Base-by-base conservation (phyloP, 2,888 invertebrate species). In the Empis livida region DNA sequence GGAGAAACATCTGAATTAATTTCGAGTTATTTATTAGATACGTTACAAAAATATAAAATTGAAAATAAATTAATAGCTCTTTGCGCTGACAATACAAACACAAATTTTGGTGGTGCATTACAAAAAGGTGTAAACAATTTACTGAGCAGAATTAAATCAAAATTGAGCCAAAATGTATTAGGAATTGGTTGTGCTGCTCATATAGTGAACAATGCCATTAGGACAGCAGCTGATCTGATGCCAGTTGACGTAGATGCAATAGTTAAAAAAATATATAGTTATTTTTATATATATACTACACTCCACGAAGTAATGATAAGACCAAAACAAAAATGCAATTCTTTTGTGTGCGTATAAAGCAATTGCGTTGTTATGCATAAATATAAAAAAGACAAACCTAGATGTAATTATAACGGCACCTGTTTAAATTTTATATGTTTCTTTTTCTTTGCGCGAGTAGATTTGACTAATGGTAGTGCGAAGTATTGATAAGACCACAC, bases 131-230 rank as follows among this genome's bases (percentile, higher is more conserved):
- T 20, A 23, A n/a, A n/a, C 5, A 40, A 40, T n/a, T 5, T 40
- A 11, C 23, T 20, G 11, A 6, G 6, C 8, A 23, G n/a, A n/a
- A n/a, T 40, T 10, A 11, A 40, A 23, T 2, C 20, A n/a, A n/a
- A 23, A 23, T 13, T n/a, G 15, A 20, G 13, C 8, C 38, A 20
- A 14, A 15, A 10, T 39, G 30, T 23, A 16, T 30, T 44, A 30
- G 51, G 56, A 51, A 55, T 56, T 49, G 55, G 55, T 48, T 56
- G 57, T 51, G 53, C 48, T 51, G 55, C 56, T 23, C 57, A 56
- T 38, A 48, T 48, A 20, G 20, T 41, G 3, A 37, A 41, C 20
- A 48, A 44, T 16, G 42, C 48, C 3, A 44, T 48, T 15, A 41
- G 42, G 27, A 37, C 41, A 31, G 56, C 49, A 50, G 52, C 49